phyloP scores from a whole-genome alignment of 2,888 invertebrate species.

The Tridacna crocea region DNA sequence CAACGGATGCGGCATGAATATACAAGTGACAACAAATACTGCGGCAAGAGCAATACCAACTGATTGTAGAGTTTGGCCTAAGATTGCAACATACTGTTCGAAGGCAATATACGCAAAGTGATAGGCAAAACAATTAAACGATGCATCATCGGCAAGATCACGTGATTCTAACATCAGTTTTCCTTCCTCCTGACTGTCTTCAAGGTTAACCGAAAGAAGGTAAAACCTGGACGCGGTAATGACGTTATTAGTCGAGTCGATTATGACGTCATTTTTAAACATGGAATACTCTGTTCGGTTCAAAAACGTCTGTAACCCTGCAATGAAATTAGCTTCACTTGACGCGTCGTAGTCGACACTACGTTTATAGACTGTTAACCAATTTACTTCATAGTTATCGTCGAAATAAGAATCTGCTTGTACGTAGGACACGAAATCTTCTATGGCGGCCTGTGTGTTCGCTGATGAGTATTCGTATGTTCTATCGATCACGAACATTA shows the following conservation, averaged over 20 bases:
- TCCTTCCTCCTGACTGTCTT: constrained; percentile 87
- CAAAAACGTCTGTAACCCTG: constrained; percentile 39
- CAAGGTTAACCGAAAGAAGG: constrained; percentile 94
- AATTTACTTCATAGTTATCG: constrained; percentile 24
- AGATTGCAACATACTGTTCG: constrained; percentile 76
- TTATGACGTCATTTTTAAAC: constrained; percentile 67
- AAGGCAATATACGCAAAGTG: constrained; percentile 70
- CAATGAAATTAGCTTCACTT: constrained; percentile 30
- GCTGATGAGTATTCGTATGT: constrained; percentile 36
- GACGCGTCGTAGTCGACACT: constrained; percentile 25
- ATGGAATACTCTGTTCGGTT: constrained; percentile 26
- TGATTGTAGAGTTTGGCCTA: constrained; percentile 73
- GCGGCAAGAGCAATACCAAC: constrained; percentile 75
- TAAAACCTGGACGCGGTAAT: constrained; percentile 91
- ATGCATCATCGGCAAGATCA: constrained; percentile 64
- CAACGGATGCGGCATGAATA: constrained; percentile 77
- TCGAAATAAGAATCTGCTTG: constrained; percentile 33
- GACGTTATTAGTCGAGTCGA: constrained; percentile 35
- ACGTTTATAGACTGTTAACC: constrained; percentile 27
- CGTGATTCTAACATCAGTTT: constrained; percentile 71
- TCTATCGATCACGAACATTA: constrained; percentile 40
- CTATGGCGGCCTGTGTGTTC: constrained; percentile 20
- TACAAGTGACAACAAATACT: constrained; percentile 73
- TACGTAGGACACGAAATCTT: constrained; percentile 26
- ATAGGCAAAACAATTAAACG: constrained; percentile 68